Base-by-base conservation (phyloP, 2,797 vertebrate species). In the Mycteria americana region DNA sequence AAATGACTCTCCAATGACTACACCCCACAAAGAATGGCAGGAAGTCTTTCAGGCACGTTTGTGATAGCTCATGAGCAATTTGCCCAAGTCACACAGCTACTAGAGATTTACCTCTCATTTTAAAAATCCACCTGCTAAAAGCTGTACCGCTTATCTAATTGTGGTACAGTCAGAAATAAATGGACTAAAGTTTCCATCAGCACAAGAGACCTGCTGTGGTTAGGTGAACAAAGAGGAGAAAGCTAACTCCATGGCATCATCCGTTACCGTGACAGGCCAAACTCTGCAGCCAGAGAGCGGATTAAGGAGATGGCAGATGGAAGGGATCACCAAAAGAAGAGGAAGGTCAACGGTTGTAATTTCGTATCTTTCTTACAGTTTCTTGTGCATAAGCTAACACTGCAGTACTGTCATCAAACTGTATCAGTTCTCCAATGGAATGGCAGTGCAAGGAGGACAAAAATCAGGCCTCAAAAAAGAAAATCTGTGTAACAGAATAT, bases 91-190 rank as follows among this genome's bases (percentile, higher is more conserved):
- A 85, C 19, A 46, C 11, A 59, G 57, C 35, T 69, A 64, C 33
- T 41, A 33, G n/a, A 91, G 23, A 79, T 57, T 50, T 79, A 74
- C 60, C 56, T 85, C 63, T 2, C 18, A 45, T 88, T 70, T 82
- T 50, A 83, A 74, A 91, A 91, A 70, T 33, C 28, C 45, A 89
- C 64, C 37, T 53, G 68, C 68, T 89, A 46, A 74, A 64, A 91
- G 56, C 41, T 39, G 35, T 18, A 12, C 13, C 1, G 14, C 37
- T 87, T 81, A 57, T 9, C 45, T 62, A 60, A 31, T 2, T 41
- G 37, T 57, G 50, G 28, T 14, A 73, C 0, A 6, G 37, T 43
- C 60, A 70, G 31, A 79, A 81, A 51, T n/a, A 75, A 64, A 50
- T 2, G 7, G 16, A 43, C 25, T 60, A 12, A 67, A 87, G 37